Evolutionary conservation across 2,113 vertebrate genomes (phyloP).

Genomic region (Seriola quinqueradiata): DNA sequence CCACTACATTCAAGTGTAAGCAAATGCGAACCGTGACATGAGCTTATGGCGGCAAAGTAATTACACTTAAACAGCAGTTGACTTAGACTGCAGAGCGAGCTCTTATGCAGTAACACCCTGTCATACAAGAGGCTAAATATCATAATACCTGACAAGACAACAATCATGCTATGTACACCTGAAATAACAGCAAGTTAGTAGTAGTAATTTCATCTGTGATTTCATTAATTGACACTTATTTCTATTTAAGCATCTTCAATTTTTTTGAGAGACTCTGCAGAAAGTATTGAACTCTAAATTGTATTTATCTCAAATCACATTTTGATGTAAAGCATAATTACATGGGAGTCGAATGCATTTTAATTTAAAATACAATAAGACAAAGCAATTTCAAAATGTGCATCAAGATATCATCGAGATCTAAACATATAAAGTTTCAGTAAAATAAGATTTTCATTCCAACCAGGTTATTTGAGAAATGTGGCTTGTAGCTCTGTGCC

Average conservation of each 20-base stretch:
- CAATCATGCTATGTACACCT: not conserved
- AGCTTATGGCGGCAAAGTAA: constrained; percentile 30
- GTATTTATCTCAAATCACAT: too few species aligned
- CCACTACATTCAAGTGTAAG: constrained; percentile 8
- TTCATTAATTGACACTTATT: too few species aligned
- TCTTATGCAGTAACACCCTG: not conserved
- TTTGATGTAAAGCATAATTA: too few species aligned
- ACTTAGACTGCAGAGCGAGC: constrained; percentile 24
- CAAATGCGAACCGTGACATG: constrained; percentile 2
- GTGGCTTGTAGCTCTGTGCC: not conserved
- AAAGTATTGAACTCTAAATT: too few species aligned
- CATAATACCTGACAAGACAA: not conserved
- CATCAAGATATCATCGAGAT: not conserved
- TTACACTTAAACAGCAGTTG: constrained; percentile 52
- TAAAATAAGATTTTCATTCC: not conserved
- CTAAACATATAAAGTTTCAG: not conserved
- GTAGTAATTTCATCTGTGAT: too few species aligned
- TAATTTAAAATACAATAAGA: not conserved
- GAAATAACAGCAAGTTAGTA: not conserved
- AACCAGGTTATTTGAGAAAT: not conserved
- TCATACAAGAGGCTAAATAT: not conserved
- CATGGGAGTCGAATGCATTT: not conserved
- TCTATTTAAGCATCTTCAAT: too few species aligned
- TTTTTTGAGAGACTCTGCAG: too few species aligned
- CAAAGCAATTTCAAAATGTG: not conserved